A percentile compares a stretch with the other conserved stretches of the same genome.
Evolutionary conservation across 92 coral and sea anemone species (phyloP).

Genomic region (Palythoa grandis): DNA sequence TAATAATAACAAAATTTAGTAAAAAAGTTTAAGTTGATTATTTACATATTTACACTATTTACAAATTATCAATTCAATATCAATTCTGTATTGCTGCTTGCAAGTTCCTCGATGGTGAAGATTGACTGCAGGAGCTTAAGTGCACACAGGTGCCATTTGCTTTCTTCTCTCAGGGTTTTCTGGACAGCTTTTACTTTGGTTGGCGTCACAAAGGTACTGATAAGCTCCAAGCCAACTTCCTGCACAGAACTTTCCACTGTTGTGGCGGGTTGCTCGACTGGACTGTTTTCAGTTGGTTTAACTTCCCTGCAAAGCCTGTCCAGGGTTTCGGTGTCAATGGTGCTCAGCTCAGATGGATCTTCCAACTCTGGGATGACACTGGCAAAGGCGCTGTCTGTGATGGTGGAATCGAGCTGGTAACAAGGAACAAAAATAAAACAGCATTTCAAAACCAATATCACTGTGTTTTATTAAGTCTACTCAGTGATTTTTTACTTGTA

Average conservation of each 20-base stretch:
- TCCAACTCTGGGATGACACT: conserved; percentile 28
- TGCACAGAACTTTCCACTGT: conserved; percentile 6
- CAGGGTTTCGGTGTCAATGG: conserved; percentile 26
- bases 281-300: background rate
- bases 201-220: conserved; percentile 45
- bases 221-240: conserved; percentile 41
- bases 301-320: background rate
- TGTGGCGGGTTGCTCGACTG: conserved; percentile 26
- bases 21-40: no score
- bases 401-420: conserved; percentile 34
- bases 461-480: background rate
- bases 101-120: conserved; percentile 30
- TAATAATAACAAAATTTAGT: no score
- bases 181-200: conserved; percentile 35
- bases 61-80: no score
- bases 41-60: no score
- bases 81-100: conserved; percentile 17
- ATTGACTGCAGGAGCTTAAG: conserved; percentile 24
- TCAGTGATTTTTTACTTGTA: conserved; percentile 2
- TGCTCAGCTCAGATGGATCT: conserved; percentile 9
- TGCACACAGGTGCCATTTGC: conserved; percentile 41
- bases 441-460: background rate
- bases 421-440: conserved; percentile 16
- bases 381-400: conserved; percentile 26
- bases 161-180: conserved; percentile 43